Evolutionary conservation across 2,113 vertebrate species (phyloP), one percentile per base, ranked within the genome.

Genomic region (Paramisgurnus dabryanus): DNA sequence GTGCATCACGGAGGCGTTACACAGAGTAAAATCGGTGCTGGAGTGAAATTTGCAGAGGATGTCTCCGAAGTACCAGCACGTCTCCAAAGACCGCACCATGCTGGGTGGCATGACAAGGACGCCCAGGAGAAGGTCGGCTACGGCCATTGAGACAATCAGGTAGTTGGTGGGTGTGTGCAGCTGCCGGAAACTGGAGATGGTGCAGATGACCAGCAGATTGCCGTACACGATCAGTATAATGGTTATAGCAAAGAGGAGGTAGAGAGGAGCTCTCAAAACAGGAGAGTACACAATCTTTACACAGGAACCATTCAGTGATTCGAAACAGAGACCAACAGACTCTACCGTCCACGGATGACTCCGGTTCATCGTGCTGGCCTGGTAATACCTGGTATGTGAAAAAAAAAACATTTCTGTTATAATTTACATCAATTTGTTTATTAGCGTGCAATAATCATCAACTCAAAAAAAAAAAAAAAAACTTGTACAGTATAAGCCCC

Each of bases 31-130:
- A 39, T 95, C 94, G 0, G 0, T 81, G 70, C 93, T 92, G 0
- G 90, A 92, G 66, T 96, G 94, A 71, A 95, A 85, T 87, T 94
- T 93, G 88, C 95, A 96, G 82, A 95, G 92, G 57, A 89, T 11
- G 3, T 94, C 84, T 10, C 95, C 94, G 67, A 95, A 95, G 82
- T 94, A 92, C 94, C 95, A 95, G 70, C 91, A 93, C n/a, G 89
- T 86, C 67, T 95, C 95, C 45, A 93, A 86, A 0, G 93, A 94
- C 58, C 92, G 91, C 63, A 95, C 89, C 93, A 95, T 94, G 70
- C 93, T 95, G n/a, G 89, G 92, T 6, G 95, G 94, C 94, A 96
- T 94, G 75, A 95, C 79, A n/a, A 94, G 69, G 39, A 85, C 86
- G 27, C 93, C 94, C 63, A 95, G 80, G 4, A 95, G 86, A 43